Evolutionary conservation across 2,888 invertebrate species (phyloP), one percentile per base, ranked within the genome.

Genomic region (Blastobasis adustella): DNA sequence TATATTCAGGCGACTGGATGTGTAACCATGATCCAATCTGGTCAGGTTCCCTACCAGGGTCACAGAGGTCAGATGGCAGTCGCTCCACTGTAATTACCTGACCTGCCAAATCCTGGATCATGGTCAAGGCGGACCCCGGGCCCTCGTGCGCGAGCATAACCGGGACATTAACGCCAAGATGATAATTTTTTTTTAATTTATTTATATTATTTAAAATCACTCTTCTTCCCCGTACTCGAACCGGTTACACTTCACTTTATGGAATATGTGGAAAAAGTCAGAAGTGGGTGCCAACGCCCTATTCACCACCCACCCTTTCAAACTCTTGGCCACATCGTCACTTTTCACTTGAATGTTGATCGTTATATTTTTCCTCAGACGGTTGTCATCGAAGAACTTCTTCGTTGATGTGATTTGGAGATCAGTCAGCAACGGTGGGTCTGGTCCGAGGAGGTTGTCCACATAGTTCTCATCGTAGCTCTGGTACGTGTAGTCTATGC

Each of bases 401-500:
- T 60, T 69, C 0, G 67, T 57, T 0, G 68, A 61, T 36, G 63
- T 71, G 0, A 87, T 65, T 0, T 64, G 69, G 1, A 87, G 44
- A 1, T 75, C 74, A 0, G 75, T 79, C 0, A 86, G 50, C 0
- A 74, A n/a, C 0, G 86, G 84, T 0, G 85, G 83, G 23, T 76
- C 53, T 0, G 85, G 79, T 0, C 86, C 86, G 1, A 87, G 46
- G 0, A 83, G n/a, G 0, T 56, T 62, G 0, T 77, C 69, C 0
- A 83, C 70, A 5, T 82, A 85, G 0, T 67, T 51, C 1, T 73
- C 71, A 7, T 80, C 66, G 10, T 83, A 79, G 0, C 47, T 46
- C 36, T 65, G 67, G 46, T 77, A 67, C 0, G 86, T 86, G 49
- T 76, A 87, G 43, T 87, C 87, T 2, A 86, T 80, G 0, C 85